These are phyloP conservation scores for Petroica traversi DNA, from an alignment of 2,113 vertebrate species.

Conservation along the genomic window DNA sequence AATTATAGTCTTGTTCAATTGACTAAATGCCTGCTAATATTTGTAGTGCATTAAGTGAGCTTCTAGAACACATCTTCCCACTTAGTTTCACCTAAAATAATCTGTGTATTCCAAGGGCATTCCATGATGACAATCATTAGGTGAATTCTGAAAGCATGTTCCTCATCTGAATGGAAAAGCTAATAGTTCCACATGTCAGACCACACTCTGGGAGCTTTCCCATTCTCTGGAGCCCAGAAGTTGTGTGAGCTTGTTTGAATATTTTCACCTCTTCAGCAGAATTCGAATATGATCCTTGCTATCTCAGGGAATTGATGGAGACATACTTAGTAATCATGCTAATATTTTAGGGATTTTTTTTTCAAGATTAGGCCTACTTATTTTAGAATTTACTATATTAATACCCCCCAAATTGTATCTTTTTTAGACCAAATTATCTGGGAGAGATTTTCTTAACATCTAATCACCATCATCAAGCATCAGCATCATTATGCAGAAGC, in stretches of 20 bases:
- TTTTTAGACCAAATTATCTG: not conserved
- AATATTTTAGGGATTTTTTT: not conserved
- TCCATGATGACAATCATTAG: not conserved
- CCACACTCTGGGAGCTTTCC: not conserved
- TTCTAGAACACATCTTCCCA: not conserved
- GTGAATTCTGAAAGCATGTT: not conserved
- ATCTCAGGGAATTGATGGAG: not conserved
- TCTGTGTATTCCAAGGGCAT: not conserved
- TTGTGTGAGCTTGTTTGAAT: not conserved
- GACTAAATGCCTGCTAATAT: not conserved
- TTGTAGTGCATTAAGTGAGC: not conserved
- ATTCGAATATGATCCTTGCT: not conserved
- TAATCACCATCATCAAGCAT: not conserved
- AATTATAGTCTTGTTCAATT: not conserved
- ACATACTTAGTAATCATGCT: not conserved
- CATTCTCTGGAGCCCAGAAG: not conserved
- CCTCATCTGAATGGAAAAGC: not conserved
- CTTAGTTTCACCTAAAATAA: not conserved
- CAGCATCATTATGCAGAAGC: not conserved
- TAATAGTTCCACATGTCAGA: not conserved
- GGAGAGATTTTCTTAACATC: not conserved
- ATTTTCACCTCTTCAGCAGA: not conserved
- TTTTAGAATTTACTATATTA: slow-evolving; percentile 3
- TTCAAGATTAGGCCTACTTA: not conserved
- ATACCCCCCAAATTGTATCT: not conserved